Base-by-base conservation (phyloP, 2,797 vertebrate genomes). In the Potorous gilbertii region DNA sequence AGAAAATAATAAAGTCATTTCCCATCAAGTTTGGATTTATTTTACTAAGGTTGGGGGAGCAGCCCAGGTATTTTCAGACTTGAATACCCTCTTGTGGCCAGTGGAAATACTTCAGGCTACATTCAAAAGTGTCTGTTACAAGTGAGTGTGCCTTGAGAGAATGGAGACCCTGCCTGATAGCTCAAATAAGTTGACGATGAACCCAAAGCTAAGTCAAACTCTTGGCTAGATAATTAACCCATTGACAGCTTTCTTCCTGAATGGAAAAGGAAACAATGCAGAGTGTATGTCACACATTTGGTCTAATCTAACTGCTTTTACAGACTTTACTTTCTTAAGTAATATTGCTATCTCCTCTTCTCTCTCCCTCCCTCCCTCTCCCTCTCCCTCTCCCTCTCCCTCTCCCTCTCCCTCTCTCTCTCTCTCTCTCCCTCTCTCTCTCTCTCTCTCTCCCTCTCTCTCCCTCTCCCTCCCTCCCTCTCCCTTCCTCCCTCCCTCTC, bases 391-490 rank as follows among this genome's bases (percentile, higher is more conserved):
- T 56, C 27, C 4, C 8, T 56, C 8, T 28, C 28, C 6, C 11
- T 11, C 11, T 56, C 55, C 21, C 18, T 16, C 18, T 21, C 55
- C 14, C 55, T 6, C 50, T 56, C 56, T 27, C 27, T 18, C 21
- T 56, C n/a, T 56, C 21, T 50, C 50, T 50, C 50, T 56, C 21
- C 1, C 27, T 27, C 27, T 0, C 56, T 3, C 3, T 10, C 0
- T 12, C 27, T 0, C 8, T 24, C 21, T 16, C 1, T 10, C 56
- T 56, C 5, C 27, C 56, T 56, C 56, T 56, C 21, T 56, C 21
- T 1, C 27, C 8, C 27, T 0, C 56, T 3, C 3, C 10, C 0
- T 12, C 27, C 0, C 8, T 24, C 21, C 55, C 1, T 10, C 56
- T 56, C 5, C n/a, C n/a, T n/a, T 56, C 56, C 21, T 24, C 8